Evolutionary conservation across 1,140 invertebrate species (phyloP).

Genomic region (Drosophila pandora): DNA sequence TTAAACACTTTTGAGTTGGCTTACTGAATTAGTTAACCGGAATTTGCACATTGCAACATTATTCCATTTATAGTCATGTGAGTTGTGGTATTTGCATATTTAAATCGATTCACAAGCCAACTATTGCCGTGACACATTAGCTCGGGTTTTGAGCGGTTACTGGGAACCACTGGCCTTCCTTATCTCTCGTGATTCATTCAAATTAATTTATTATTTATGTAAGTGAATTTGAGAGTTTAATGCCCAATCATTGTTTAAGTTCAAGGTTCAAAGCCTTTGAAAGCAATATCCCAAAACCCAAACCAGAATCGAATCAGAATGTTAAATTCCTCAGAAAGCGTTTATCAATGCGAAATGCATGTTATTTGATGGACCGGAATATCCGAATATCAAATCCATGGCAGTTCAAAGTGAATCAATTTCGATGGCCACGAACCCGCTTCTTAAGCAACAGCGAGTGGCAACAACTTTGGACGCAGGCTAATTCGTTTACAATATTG

Average conservation of each 20-base stretch:
- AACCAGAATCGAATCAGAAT: neutral
- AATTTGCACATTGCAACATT: constrained; percentile 28
- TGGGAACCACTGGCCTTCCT: neutral
- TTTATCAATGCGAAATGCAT: neutral
- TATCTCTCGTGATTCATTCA: neutral
- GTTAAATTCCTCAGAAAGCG: constrained; percentile 1
- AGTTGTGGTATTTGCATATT: constrained; percentile 12
- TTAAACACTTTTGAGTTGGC: constrained; percentile 47
- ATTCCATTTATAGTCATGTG: constrained; percentile 20
- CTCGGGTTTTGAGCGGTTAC: constrained; percentile 2
- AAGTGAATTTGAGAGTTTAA: neutral
- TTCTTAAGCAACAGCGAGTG: constrained; percentile 14
- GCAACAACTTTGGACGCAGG: constrained; percentile 13
- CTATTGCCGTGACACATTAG: constrained; percentile 5
- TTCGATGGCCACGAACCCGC: constrained; percentile 21
- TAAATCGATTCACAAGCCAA: constrained; percentile 7
- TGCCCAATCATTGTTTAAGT: neutral
- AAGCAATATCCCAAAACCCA: neutral
- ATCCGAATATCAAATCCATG: neutral
- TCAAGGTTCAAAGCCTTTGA: neutral
- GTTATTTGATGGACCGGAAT: too few species aligned
- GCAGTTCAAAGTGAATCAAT: constrained; percentile 23
- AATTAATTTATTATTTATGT: neutral
- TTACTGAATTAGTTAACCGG: constrained; percentile 42
- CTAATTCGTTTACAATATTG: constrained; percentile 68